Conservation (phyloP, 2,888 invertebrate genomes). For the Diarsia rubi region DNA sequence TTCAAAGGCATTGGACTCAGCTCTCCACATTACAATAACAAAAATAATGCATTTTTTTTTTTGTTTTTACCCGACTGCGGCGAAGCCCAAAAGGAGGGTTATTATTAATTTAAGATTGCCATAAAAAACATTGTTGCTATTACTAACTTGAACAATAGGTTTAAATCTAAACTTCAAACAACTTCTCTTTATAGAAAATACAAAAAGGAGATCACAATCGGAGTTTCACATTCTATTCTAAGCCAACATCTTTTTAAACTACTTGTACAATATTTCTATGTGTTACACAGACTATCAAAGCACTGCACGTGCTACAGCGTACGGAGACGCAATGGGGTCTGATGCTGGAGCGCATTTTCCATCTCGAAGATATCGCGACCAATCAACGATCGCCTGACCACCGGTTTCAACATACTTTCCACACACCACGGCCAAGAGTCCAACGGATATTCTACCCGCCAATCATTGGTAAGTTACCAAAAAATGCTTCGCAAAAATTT, state of each 20-base stretch:
- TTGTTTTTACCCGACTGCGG: too few relatives aligned
- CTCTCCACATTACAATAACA: neutral
- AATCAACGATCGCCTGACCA: slow-evolving; percentile 92
- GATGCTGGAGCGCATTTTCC: slow-evolving; percentile 94
- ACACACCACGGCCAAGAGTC: slow-evolving; percentile 91
- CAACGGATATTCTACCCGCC: slow-evolving; percentile 92
- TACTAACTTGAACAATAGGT: too few relatives aligned
- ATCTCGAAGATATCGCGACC: slow-evolving; percentile 96
- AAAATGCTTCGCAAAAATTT: neutral
- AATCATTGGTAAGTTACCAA: slow-evolving; percentile 89
- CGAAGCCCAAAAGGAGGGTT: too few relatives aligned
- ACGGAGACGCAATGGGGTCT: slow-evolving; percentile 98
- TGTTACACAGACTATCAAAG: slow-evolving; percentile 93
- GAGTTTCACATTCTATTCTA: slow-evolving; percentile 16
- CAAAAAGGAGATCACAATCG: neutral
- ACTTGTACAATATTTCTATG: neutral
- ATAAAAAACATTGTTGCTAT: neutral
- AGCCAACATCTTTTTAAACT: neutral
- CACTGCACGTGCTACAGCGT: slow-evolving; percentile 97
- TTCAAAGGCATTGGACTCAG: slow-evolving; percentile 1
- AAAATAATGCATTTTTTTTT: neutral
- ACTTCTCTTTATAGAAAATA: too few relatives aligned
- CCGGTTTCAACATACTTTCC: slow-evolving; percentile 93
- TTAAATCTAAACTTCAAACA: neutral
- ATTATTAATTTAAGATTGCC: too few relatives aligned